Conservation (phyloP, 1,140 invertebrate species). For the Apolygus lucorum region DNA sequence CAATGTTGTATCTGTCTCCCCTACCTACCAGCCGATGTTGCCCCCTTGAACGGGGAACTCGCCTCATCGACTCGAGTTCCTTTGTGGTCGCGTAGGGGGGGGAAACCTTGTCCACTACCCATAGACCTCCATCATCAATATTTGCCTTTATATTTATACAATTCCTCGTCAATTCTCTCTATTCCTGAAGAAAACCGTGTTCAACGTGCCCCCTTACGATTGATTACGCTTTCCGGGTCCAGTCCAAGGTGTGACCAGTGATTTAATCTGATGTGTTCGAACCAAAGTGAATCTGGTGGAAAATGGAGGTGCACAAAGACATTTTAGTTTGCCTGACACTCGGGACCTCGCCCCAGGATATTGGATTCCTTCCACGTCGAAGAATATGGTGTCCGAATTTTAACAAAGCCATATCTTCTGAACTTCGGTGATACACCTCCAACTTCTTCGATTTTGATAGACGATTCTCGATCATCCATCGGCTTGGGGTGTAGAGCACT, state of each 20-base stretch:
- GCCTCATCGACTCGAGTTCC: too few species aligned
- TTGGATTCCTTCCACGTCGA: not conserved
- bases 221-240: too few species aligned
- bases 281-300: not conserved
- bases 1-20: too few species aligned
- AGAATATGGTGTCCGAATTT: not conserved
- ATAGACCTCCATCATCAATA: not conserved
- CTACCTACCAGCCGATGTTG: too few species aligned
- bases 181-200: not conserved
- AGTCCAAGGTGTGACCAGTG: too few species aligned
- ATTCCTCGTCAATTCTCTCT: not conserved
- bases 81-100: not conserved
- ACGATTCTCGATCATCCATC: not conserved
- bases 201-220: too few species aligned
- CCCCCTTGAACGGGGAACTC: too few species aligned
- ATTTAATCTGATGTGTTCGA: not conserved
- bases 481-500: not conserved
- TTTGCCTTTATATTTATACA: not conserved
- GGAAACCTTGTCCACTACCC: not conserved
- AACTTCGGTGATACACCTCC: not conserved
- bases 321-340: not conserved
- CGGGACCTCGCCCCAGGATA: constrained; percentile 1
- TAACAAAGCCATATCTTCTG: not conserved
- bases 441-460: not conserved
- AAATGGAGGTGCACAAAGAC: constrained; percentile 3